Percentiles rank a stretch among this genome's conserved stretches.
These are phyloP conservation scores for Cosmia pyralina DNA, from an alignment of 2,888 invertebrate genomes.

Conservation along the genomic window DNA sequence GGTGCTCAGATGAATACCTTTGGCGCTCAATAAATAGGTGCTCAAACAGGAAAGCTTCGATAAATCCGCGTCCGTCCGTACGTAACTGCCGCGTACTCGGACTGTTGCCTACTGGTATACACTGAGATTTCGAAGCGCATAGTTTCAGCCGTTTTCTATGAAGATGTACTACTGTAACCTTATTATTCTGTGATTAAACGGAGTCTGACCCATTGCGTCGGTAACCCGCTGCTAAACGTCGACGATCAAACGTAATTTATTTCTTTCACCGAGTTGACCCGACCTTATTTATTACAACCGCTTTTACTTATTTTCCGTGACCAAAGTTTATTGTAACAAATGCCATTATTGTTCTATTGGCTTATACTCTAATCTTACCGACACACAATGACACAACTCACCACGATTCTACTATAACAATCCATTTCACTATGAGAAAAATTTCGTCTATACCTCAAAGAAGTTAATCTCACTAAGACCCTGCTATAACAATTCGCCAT, in stretches of 20 bases:
- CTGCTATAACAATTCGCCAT: not conserved
- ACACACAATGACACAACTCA: slow-evolving; percentile 23
- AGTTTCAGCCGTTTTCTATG: no score
- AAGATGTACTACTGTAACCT: no score
- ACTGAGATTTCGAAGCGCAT: no score
- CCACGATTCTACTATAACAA: not conserved
- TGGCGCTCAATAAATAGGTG: no score
- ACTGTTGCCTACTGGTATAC: no score
- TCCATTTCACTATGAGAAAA: not conserved
- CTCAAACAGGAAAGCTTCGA: no score
- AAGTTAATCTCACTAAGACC: slow-evolving; percentile 2
- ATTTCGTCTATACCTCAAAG: not conserved
- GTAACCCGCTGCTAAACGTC: slow-evolving; percentile 9
- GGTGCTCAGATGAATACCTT: no score
- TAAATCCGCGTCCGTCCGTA: no score
- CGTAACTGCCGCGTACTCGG: no score
- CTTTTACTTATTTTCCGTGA: slow-evolving; percentile 20
- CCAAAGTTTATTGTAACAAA: slow-evolving; percentile 26
- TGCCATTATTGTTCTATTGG: slow-evolving; percentile 5
- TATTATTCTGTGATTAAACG: not conserved
- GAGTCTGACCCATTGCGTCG: not conserved
- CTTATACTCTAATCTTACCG: slow-evolving; percentile 18
- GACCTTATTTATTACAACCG: slow-evolving; percentile 26
- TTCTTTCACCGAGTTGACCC: slow-evolving; percentile 21
- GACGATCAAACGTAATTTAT: slow-evolving; percentile 35